These are phyloP conservation scores for Orestias chungarensis DNA, from an alignment of 2,797 vertebrate genomes.

Conservation along the genomic window DNA sequence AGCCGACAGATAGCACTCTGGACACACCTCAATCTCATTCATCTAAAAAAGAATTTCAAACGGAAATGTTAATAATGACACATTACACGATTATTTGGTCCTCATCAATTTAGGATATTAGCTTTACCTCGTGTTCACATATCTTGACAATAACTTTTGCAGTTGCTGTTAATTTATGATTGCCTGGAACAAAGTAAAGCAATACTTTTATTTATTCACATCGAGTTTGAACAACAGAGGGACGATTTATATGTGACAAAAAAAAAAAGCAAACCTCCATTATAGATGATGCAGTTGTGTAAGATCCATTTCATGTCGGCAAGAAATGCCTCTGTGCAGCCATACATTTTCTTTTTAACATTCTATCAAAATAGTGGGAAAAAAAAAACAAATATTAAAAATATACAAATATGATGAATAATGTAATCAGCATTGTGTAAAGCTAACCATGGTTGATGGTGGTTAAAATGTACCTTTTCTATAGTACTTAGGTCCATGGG, in stretches of 20 bases:
- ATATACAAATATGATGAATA: slow-evolving; percentile 20
- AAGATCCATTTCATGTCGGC: slow-evolving; percentile 99
- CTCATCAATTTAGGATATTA: neutral
- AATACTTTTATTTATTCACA: neutral
- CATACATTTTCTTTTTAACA: slow-evolving; percentile 99
- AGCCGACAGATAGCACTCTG: slow-evolving; percentile 97
- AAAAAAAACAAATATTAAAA: neutral
- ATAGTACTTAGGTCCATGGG: slow-evolving; percentile 97
- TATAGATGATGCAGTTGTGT: slow-evolving; percentile 99
- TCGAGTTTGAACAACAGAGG: neutral
- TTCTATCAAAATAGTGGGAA: slow-evolving; percentile 79
- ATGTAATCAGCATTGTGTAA: neutral
- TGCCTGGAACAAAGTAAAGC: slow-evolving; percentile 80
- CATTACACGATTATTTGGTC: neutral
- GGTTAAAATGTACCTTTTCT: slow-evolving; percentile 87
- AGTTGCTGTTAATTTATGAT: slow-evolving; percentile 98
- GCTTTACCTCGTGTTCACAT: slow-evolving; percentile 96
- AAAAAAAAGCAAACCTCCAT: slow-evolving; percentile 85
- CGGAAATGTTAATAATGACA: neutral
- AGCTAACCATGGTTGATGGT: neutral
- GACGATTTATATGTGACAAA: neutral
- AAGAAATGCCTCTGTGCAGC: slow-evolving; percentile 97
- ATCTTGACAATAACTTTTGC: slow-evolving; percentile 99
- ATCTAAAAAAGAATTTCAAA: slow-evolving; percentile 83
- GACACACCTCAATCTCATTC: slow-evolving; percentile 99